These are phyloP conservation scores for Eulemur rufifrons DNA, from an alignment of 2,113 vertebrate species.

Conservation along the genomic window DNA sequence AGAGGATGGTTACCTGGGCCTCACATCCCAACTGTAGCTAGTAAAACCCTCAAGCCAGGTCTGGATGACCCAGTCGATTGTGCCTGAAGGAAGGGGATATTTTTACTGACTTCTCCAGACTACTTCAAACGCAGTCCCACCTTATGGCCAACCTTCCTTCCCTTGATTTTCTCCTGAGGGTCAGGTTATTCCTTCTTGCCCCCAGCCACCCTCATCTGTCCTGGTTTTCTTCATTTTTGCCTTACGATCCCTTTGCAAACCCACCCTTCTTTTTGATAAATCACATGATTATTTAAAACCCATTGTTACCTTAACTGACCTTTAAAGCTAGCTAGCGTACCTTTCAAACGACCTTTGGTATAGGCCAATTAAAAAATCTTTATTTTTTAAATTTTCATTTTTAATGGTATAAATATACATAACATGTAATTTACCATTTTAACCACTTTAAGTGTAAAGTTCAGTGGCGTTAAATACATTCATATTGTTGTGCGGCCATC, in stretches of 20 bases:
- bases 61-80: neutral
- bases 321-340: too few relatives aligned
- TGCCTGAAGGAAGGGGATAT: neutral
- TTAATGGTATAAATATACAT: too few relatives aligned
- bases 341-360: too few relatives aligned
- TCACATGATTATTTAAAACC: neutral
- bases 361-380: too few relatives aligned
- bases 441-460: too few relatives aligned
- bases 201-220: neutral
- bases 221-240: neutral
- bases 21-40: neutral
- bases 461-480: too few relatives aligned
- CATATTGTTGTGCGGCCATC: too few relatives aligned
- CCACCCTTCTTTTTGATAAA: neutral
- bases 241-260: neutral
- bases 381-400: too few relatives aligned
- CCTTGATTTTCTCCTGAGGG: neutral
- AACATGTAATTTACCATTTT: too few relatives aligned
- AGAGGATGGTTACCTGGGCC: neutral
- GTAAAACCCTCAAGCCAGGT: too few relatives aligned
- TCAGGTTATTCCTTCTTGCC: neutral
- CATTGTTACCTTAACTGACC: neutral
- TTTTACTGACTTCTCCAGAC: neutral
- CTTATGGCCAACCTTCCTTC: neutral
- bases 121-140: neutral